Conservation (phyloP, 1,140 invertebrate species). For the Monomorium pharaonis region DNA sequence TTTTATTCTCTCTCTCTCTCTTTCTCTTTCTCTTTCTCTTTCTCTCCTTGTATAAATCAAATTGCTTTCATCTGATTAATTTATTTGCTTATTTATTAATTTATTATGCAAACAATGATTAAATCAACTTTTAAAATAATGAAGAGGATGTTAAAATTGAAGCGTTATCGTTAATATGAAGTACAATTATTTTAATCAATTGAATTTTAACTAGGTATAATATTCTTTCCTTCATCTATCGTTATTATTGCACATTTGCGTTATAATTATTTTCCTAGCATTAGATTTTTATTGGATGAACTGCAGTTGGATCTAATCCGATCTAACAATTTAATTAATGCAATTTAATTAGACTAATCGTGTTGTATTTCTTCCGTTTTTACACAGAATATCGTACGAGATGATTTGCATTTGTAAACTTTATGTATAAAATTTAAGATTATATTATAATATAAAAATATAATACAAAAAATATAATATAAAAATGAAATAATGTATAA, state of each 20-base stretch:
- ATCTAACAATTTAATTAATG: conserved; percentile 6
- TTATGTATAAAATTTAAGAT: conserved; percentile 3
- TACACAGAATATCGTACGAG: not conserved
- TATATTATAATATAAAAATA: no score
- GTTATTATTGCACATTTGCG: not conserved
- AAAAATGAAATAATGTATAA: no score
- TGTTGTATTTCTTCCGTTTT: not conserved
- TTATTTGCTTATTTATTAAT: not conserved
- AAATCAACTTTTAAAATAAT: not conserved
- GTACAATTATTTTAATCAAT: not conserved
- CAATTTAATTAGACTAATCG: conserved; percentile 9
- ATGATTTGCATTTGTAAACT: not conserved
- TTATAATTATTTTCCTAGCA: not conserved
- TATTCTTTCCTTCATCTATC: not conserved
- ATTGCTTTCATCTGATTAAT: not conserved
- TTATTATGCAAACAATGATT: not conserved
- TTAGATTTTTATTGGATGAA: conserved; percentile 30
- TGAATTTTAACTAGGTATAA: conserved; percentile 24
- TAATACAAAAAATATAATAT: no score
- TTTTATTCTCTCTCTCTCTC: not conserved
- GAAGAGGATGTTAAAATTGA: not conserved
- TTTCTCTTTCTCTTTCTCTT: not conserved
- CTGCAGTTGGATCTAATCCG: not conserved
- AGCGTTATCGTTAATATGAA: not conserved
- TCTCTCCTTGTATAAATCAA: not conserved